Conservation (phyloP, 2,113 vertebrate species). For the Larimichthys crocea region DNA sequence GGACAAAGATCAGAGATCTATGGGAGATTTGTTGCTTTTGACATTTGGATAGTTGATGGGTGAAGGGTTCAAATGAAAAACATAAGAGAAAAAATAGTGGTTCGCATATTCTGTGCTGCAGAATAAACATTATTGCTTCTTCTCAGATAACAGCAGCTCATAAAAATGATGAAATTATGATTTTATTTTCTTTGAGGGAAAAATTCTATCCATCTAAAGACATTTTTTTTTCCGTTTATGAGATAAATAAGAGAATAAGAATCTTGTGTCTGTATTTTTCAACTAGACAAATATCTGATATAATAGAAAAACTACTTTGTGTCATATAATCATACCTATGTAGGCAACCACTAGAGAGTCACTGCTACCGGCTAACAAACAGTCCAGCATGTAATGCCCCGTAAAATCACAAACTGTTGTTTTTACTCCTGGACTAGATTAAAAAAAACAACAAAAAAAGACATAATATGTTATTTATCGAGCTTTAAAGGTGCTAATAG, state of each 20-base stretch:
- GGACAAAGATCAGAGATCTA: slow-evolving; percentile 13
- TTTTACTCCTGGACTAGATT: background rate
- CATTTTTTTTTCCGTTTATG: background rate
- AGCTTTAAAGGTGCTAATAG: background rate
- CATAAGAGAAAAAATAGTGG: background rate
- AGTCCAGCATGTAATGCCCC: too few relatives aligned
- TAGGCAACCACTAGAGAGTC: too few relatives aligned
- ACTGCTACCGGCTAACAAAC: too few relatives aligned
- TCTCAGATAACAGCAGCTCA: background rate
- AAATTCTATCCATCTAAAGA: background rate
- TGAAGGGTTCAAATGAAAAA: background rate
- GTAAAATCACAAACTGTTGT: background rate
- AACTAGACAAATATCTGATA: background rate
- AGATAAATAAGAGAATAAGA: too few relatives aligned
- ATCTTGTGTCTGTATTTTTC: background rate
- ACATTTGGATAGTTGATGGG: background rate
- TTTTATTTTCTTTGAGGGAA: background rate
- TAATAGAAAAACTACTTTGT: too few relatives aligned
- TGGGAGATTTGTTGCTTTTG: slow-evolving; percentile 4
- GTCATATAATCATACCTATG: too few relatives aligned
- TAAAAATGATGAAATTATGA: background rate
- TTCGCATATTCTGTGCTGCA: background rate
- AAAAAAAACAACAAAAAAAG: background rate
- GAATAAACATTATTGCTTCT: background rate
- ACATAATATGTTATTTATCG: background rate